A percentile compares a stretch with the other conserved stretches of the same genome.
Conservation (phyloP, 1,140 invertebrate species). For the Temnothorax nylanderi region DNA sequence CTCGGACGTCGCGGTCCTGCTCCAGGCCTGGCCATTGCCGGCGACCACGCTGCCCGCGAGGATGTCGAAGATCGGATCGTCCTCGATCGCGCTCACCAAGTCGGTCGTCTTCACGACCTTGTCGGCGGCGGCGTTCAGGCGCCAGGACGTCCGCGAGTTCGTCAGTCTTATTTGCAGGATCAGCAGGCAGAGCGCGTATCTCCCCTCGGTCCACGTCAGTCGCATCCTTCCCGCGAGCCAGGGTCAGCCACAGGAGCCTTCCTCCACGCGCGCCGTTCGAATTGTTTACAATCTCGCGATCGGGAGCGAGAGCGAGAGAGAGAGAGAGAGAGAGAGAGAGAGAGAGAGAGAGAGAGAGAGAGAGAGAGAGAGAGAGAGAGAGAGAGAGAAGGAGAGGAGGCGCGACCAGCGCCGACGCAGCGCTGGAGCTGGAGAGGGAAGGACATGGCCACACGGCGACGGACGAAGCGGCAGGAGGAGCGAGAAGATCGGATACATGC, state of each 20-base stretch:
- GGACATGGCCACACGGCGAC: no score
- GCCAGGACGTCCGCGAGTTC: conserved; percentile 83
- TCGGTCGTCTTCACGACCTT: conserved; percentile 81
- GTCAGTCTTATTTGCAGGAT: conserved; percentile 81
- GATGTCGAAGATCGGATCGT: conserved; percentile 82
- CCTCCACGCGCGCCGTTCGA: neutral
- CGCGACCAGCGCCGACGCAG: no score
- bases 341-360: neutral
- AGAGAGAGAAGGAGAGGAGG: neutral
- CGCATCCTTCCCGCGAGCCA: conserved; percentile 14
- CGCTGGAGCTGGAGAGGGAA: no score
- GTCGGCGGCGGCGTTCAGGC: conserved; percentile 80
- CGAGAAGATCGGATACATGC: no score
- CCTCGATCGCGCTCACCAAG: conserved; percentile 73
- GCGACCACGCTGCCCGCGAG: conserved; percentile 76
- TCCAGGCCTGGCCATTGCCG: conserved; percentile 81
- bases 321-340: neutral
- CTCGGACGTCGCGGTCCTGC: conserved; percentile 78
- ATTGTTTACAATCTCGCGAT: conserved; percentile 51
- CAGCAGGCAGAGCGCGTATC: conserved; percentile 78
- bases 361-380: no score
- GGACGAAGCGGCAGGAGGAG: no score
- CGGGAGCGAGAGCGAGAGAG: neutral
- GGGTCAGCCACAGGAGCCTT: neutral
- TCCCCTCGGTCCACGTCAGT: conserved; percentile 39